Evolutionary conservation across 2,888 invertebrate species (phyloP).

Genomic region (Orthonychiurus folsomi): DNA sequence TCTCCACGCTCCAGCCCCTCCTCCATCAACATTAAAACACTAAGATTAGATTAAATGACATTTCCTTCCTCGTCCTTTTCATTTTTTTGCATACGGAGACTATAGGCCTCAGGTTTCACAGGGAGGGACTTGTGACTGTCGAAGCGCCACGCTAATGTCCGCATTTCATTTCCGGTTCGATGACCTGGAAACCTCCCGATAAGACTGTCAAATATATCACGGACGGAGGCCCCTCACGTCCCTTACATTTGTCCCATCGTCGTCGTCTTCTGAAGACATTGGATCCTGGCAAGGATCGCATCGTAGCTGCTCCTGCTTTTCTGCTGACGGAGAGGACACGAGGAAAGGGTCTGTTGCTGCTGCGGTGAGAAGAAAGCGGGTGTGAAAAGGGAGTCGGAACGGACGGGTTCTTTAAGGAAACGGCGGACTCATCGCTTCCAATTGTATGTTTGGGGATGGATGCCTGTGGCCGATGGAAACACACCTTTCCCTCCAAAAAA

Average conservation of each 20-base stretch:
- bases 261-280: too few relatives aligned
- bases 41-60: slow-evolving; percentile 16
- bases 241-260: not conserved
- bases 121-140: not conserved
- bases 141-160: slow-evolving; percentile 33
- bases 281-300: too few relatives aligned
- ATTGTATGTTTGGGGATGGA: not conserved
- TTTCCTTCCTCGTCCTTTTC: slow-evolving; percentile 3
- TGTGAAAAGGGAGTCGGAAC: not conserved
- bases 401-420: not conserved
- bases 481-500: too few relatives aligned
- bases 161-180: slow-evolving; percentile 40
- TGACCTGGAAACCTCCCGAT: slow-evolving; percentile 41
- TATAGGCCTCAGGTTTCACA: not conserved
- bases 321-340: not conserved
- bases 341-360: not conserved
- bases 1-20: too few relatives aligned
- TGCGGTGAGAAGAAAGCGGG: not conserved
- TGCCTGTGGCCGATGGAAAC: not conserved
- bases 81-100: not conserved
- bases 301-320: not conserved
- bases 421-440: too few relatives aligned
- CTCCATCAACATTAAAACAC: not conserved
- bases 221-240: slow-evolving; percentile 21
- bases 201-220: slow-evolving; percentile 40